A percentile compares a stretch with the other conserved stretches of the same genome.
These are phyloP conservation scores for Leucopsar rothschildi DNA, from an alignment of 2,113 vertebrate genomes.

Conservation along the genomic window DNA sequence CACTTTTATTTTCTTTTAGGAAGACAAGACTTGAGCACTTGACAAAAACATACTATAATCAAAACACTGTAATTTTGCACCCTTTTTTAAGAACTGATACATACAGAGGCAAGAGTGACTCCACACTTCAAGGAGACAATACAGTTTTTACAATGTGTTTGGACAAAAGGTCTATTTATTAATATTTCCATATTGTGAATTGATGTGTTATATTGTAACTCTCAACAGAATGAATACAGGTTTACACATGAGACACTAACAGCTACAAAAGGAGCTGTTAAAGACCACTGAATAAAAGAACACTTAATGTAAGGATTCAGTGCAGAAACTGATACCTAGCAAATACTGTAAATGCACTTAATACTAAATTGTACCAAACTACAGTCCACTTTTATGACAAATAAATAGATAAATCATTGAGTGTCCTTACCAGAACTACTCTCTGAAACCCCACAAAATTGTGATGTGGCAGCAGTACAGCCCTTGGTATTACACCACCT, in stretches of 20 bases:
- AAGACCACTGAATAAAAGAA: background rate
- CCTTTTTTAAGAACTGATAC: background rate
- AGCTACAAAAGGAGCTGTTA: slow-evolving; percentile 42
- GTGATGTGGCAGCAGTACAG: slow-evolving; percentile 66
- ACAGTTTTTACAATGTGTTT: background rate
- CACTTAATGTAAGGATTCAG: background rate
- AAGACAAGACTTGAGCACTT: background rate
- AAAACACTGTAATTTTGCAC: background rate
- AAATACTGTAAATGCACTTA: background rate
- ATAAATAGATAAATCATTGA: slow-evolving; percentile 65
- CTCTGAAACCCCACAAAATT: slow-evolving; percentile 70
- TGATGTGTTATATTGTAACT: background rate
- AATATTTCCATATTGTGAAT: background rate
- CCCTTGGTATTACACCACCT: slow-evolving; percentile 67
- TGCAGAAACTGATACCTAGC: background rate
- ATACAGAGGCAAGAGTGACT: background rate
- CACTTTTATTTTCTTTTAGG: background rate
- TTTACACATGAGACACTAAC: background rate
- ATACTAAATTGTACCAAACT: background rate
- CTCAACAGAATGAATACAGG: background rate
- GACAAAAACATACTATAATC: background rate
- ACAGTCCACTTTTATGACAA: slow-evolving; percentile 17
- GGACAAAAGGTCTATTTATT: background rate
- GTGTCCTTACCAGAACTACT: slow-evolving; percentile 69
- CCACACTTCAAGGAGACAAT: background rate